phyloP scores from a whole-genome alignment of 2,888 invertebrate species.

The Vanessa cardui region DNA sequence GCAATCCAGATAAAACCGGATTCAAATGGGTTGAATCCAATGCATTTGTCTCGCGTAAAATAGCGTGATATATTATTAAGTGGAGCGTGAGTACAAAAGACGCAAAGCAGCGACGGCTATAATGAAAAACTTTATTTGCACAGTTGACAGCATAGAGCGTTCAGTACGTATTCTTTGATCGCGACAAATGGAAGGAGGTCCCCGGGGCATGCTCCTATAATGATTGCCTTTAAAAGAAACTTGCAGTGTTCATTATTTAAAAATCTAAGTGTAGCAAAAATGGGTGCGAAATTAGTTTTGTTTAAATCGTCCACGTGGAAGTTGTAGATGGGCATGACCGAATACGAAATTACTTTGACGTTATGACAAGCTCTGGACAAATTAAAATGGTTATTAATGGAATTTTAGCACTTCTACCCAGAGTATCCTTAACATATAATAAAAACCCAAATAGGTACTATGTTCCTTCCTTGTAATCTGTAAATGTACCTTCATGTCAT shows the following conservation, averaged over 20 bases:
- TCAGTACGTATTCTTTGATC: constrained; percentile 36
- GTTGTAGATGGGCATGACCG: no score
- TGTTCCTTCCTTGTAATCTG: no score
- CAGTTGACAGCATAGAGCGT: constrained; percentile 27
- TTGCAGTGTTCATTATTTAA: constrained; percentile 28
- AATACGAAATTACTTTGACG: background rate
- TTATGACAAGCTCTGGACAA: background rate
- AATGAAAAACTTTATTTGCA: constrained; percentile 43
- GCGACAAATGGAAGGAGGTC: constrained; percentile 37
- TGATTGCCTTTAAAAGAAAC: constrained; percentile 33
- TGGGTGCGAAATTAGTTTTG: constrained; percentile 16
- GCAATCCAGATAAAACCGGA: no score
- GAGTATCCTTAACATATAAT: no score
- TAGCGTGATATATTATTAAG: background rate
- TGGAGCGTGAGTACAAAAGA: constrained; percentile 26
- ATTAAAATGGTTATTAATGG: no score
- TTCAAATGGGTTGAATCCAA: no score
- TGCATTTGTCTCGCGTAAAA: background rate
- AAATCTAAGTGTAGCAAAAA: constrained; percentile 14
- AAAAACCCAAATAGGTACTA: no score
- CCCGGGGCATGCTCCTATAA: constrained; percentile 27
- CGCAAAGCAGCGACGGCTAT: constrained; percentile 41
- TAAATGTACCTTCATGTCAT: no score
- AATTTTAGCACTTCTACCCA: no score
- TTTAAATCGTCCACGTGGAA: background rate